These are phyloP conservation scores for Cochlearius cochlearius DNA, from an alignment of 2,113 vertebrate species.

Conservation along the genomic window DNA sequence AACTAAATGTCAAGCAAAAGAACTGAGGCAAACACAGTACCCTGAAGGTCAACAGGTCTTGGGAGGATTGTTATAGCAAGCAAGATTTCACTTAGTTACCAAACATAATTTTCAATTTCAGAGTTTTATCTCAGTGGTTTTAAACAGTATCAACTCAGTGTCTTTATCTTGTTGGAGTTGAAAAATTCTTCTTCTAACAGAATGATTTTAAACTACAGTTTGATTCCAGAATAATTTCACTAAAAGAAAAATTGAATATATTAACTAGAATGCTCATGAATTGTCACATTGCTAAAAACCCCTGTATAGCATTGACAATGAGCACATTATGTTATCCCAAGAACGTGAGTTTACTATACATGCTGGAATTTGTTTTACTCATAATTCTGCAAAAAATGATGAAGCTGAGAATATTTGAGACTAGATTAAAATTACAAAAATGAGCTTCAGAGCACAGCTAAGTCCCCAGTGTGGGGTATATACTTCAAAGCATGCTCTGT, in stretches of 20 bases:
- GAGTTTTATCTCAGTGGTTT: background rate
- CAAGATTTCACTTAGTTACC: background rate
- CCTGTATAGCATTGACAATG: accelerated
- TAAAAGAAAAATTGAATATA: background rate
- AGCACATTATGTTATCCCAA: background rate
- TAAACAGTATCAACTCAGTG: background rate
- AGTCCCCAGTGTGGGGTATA: background rate
- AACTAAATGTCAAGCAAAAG: background rate
- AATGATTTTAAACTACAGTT: background rate
- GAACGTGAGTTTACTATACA: background rate
- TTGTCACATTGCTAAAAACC: accelerated
- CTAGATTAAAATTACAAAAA: background rate
- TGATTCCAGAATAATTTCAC: background rate
- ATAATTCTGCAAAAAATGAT: background rate
- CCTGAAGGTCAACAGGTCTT: background rate
- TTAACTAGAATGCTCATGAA: background rate
- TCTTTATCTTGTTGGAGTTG: background rate
- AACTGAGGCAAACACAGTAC: background rate
- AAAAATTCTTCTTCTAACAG: background rate
- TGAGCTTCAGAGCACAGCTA: background rate
- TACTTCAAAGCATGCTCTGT: background rate
- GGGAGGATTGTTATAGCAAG: accelerated
- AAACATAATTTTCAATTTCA: background rate
- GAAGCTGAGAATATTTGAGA: background rate
- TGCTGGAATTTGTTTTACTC: background rate